A percentile compares a stretch with the other conserved stretches of the same genome.
These are phyloP conservation scores for Schlechtendalia chinensis DNA, from an alignment of 1,140 invertebrate genomes.

Conservation along the genomic window DNA sequence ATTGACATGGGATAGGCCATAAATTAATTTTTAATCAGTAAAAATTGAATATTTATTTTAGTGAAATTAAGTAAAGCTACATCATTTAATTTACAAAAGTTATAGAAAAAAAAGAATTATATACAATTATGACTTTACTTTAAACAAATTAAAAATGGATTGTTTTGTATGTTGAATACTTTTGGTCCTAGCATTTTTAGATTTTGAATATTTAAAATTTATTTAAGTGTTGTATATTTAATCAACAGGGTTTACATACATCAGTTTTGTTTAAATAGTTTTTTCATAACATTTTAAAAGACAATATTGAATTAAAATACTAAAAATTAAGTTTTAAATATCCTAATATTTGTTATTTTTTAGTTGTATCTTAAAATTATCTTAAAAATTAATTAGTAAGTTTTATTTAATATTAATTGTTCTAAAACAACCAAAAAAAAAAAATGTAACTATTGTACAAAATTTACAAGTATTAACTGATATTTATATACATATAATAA, in stretches of 20 bases:
- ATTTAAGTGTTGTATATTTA: not conserved
- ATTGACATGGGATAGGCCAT: not conserved
- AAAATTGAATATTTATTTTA: not conserved
- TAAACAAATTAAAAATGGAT: not conserved
- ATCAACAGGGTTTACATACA: slow-evolving; percentile 18
- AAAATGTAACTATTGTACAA: slow-evolving; percentile 32
- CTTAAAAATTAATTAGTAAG: not conserved
- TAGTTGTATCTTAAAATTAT: not conserved
- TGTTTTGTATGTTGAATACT: not conserved
- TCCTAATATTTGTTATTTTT: slow-evolving; percentile 2
- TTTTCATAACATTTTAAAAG: not conserved
- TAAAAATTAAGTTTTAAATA: not conserved
- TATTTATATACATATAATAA: not conserved
- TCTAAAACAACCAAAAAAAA: slow-evolving; percentile 10
- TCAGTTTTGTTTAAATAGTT: not conserved
- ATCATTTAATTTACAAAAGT: not conserved
- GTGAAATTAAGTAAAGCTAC: not conserved
- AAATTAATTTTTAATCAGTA: not conserved
- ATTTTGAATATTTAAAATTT: not conserved
- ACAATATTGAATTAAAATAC: slow-evolving; percentile 1
- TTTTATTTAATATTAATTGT: not conserved
- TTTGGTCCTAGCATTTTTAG: not conserved
- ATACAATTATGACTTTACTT: not conserved
- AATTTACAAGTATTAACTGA: slow-evolving; percentile 24
- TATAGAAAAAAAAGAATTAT: not conserved